Base-by-base conservation (phyloP, 2,113 vertebrate genomes). In the Sarotherodon lohbergeri region DNA sequence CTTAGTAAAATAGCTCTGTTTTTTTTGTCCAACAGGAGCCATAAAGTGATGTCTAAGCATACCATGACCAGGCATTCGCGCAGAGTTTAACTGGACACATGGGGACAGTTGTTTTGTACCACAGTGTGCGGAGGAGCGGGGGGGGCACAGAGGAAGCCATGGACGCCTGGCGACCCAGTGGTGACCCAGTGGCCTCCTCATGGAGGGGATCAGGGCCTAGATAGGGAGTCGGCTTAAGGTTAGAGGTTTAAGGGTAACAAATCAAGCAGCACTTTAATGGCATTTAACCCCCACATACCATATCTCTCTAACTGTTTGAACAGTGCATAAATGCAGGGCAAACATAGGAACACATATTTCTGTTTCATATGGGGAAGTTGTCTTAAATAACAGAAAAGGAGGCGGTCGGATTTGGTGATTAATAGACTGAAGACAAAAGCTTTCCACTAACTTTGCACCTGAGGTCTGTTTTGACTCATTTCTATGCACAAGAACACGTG, bases 51-150 rank as follows among this genome's bases (percentile, higher is more conserved):
- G 95, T 94, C 94, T 95, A 93, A 95, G 96, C 95, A 95, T 97
- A 96, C 97, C 96, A 97, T 89, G 94, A 96, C 94, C 93, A 93
- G 90, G 92, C 93, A 95, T 95, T 97, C 96, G 95, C 91, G 93
- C 94, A 81, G 89, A 92, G 90, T 95, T 97, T 97, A 97, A 97
- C 96, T 96, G 90, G 95, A 93, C 95, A 96, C 95, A 96, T 95
- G 95, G 97, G 97, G 97, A 96, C 95, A 96, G 94, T 95, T 96
- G 97, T 97, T 96, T 96, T 97, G 96, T 94, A 95, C 94, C 63
- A 55, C 86, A 95, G 94, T 94, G 93, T 95, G 93, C 89, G 93
- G 92, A 80, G 76, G 9, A 17, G 59, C 16, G 4, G 17, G 32
- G 91, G 86, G 86, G 29, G n/a, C n/a, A 85, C 91, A 89, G 89